Base-by-base conservation (phyloP, 2,888 invertebrate genomes). In the Dyspetes luteomarginatus region DNA sequence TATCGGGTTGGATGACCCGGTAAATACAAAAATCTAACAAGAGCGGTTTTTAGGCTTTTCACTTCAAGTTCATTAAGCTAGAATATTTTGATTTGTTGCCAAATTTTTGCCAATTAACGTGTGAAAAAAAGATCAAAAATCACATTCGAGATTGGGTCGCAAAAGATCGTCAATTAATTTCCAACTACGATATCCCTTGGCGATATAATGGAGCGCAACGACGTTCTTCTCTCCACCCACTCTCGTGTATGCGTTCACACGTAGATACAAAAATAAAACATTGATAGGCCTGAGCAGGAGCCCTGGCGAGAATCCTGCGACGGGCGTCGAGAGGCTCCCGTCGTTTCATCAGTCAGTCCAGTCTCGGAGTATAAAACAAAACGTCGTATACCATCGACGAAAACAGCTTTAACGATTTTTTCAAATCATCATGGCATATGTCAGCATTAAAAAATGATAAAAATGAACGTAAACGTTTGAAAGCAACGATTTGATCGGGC, bases 201-300 rank as follows among this genome's bases (percentile, higher is more conserved):
- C 78, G 76, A 50, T 82, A 72, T 78, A 73, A 78, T 58, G 74
- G 62, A 36, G 43, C 71, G 58, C 12, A 65, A 60, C 48, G 17
- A n/a, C 48, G 30, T 28, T 68, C 45, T 7, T 58, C 77, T 64
- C 82, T 80, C 71, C 83, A 81, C 76, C 76, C 55, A 22, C 30
- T 4, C 0, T n/a, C 64, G 43, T 73, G 28, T 48, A 22, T 65
- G 48, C 17, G 48, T 72, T 75, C 45, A 68, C 41, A 28, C 69
- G 36, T 41, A 67, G 55, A 43, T 83, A 82, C 83, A 43, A 82
- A 85, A 85, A 85, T 85, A 85, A 85, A 84, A 81, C 68, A 67
- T 75, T 62, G 78, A 83, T 79, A 64, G 58, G 52, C 81, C n/a
- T 45, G 69, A 26, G 19, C 28, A 17, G 41, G 24, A 52, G 50